Conservation (phyloP, 2,888 invertebrate species). For the Biston betularia region DNA sequence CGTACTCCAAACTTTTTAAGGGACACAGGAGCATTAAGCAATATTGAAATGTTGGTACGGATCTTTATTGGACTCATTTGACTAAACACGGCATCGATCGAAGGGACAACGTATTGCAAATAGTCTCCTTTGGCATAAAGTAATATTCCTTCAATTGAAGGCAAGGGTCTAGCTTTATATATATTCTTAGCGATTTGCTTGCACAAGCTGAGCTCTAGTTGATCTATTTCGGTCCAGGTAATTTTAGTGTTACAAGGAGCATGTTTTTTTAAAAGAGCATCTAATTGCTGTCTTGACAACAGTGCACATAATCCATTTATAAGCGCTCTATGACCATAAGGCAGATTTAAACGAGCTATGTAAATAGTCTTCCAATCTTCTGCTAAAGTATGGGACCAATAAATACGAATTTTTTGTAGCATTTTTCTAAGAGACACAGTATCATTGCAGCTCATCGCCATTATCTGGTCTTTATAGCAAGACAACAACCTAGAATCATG, state of each 20-base stretch:
- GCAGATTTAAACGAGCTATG: slow-evolving; percentile 50
- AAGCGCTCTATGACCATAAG: slow-evolving; percentile 55
- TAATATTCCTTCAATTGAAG: slow-evolving; percentile 57
- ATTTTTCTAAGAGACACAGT: slow-evolving; percentile 50
- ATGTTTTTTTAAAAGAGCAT: slow-evolving; percentile 57
- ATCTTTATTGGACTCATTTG: slow-evolving; percentile 56
- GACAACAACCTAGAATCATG: slow-evolving; percentile 65
- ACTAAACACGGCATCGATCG: slow-evolving; percentile 63
- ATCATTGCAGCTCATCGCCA: slow-evolving; percentile 54
- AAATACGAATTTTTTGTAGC: slow-evolving; percentile 65
- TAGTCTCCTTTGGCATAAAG: slow-evolving; percentile 72
- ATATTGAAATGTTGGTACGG: slow-evolving; percentile 42
- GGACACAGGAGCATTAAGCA: slow-evolving; percentile 60
- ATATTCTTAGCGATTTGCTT: slow-evolving; percentile 67
- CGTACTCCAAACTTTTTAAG: slow-evolving; percentile 64
- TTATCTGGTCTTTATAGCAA: slow-evolving; percentile 51
- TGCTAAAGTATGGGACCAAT: slow-evolving; percentile 64
- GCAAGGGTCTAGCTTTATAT: slow-evolving; percentile 65
- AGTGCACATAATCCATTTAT: slow-evolving; percentile 59
- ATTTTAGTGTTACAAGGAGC: slow-evolving; percentile 62
- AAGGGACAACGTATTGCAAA: slow-evolving; percentile 66
- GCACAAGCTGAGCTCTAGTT: slow-evolving; percentile 53
- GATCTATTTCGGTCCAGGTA: slow-evolving; percentile 62
- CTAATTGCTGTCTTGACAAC: slow-evolving; percentile 54
- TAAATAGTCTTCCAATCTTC: slow-evolving; percentile 55